Conservation (phyloP, 1,140 invertebrate genomes). For the Catajapyx aquilonaris region DNA sequence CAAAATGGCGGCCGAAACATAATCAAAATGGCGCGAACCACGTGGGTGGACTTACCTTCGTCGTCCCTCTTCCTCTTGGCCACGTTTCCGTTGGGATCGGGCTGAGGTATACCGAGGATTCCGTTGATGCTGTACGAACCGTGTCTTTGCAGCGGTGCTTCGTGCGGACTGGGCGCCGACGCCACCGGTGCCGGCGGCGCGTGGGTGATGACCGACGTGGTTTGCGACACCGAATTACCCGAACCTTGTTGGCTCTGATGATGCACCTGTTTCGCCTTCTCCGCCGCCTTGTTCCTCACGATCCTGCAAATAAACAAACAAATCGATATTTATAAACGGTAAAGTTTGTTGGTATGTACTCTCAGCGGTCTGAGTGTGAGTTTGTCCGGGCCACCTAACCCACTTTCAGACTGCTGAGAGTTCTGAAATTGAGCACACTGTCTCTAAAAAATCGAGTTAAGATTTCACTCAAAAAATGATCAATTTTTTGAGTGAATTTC, state of each 20-base stretch:
- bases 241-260: constrained; percentile 42
- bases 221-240: constrained; percentile 13
- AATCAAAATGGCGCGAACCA: too few species aligned
- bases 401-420: too few species aligned
- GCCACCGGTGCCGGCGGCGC: constrained; percentile 14
- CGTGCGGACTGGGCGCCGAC: constrained; percentile 1
- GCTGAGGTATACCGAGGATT: constrained; percentile 66
- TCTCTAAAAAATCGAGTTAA: too few species aligned
- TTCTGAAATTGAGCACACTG: too few species aligned
- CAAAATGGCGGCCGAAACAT: too few species aligned
- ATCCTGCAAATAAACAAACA: constrained; percentile 39
- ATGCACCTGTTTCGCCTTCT: constrained; percentile 81
- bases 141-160: constrained; percentile 18
- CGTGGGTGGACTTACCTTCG: constrained; percentile 18
- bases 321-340: too few species aligned
- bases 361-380: too few species aligned
- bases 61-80: constrained; percentile 45
- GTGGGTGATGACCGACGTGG: constrained; percentile 18
- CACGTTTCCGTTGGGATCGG: constrained; percentile 42
- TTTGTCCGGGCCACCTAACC: too few species aligned
- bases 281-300: constrained; percentile 85
- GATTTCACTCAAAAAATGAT: too few species aligned
- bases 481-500: too few species aligned
- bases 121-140: constrained; percentile 84
- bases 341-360: too few species aligned